Evolutionary conservation across 2,888 invertebrate genomes (phyloP).

Genomic region (Nephrotoma appendiculata): DNA sequence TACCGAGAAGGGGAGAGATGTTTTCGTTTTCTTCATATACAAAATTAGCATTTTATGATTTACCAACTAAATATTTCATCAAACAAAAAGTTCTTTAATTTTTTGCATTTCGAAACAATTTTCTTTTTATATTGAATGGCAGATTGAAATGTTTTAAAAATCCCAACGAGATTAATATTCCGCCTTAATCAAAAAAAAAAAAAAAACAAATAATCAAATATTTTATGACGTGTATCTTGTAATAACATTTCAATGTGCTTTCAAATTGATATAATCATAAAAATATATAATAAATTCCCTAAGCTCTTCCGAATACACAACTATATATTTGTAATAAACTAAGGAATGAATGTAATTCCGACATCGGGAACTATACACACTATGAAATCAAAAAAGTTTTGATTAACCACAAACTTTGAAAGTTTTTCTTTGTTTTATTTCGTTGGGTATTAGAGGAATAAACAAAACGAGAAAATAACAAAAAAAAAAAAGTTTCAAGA

Average conservation of each 20-base stretch:
- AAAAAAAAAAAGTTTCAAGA: neutral
- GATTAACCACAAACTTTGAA: neutral
- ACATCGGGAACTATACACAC: neutral
- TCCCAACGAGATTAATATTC: neutral
- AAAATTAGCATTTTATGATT: neutral
- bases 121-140: neutral
- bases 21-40: too few relatives aligned
- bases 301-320: neutral
- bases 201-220: neutral
- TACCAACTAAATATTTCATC: neutral
- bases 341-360: neutral
- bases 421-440: neutral
- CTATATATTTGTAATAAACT: neutral
- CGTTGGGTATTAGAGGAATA: neutral
- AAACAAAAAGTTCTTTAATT: too few relatives aligned
- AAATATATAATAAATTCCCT: neutral
- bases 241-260: neutral
- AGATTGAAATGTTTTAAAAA: neutral
- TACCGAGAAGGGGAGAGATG: neutral
- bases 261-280: neutral
- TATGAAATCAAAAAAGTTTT: neutral
- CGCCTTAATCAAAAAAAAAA: neutral
- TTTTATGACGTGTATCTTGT: too few relatives aligned
- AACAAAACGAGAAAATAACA: neutral
- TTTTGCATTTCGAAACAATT: neutral